Base-by-base conservation (phyloP, 2,888 invertebrate genomes). In the Eristalis pertinax region DNA sequence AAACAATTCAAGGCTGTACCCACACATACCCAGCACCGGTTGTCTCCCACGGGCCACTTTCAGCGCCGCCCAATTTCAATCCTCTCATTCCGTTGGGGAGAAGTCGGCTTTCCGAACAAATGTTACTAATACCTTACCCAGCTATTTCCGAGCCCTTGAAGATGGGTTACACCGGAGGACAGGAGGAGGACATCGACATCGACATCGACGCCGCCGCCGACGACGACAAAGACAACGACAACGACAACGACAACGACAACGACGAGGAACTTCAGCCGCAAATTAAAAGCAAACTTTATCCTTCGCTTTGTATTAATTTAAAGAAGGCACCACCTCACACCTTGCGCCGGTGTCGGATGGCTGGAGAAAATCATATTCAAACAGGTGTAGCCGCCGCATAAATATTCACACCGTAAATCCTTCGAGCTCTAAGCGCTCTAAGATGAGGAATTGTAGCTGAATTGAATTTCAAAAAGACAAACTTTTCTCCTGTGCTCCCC, bases 241-340 rank as follows among this genome's bases (percentile, higher is more conserved):
- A 63, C 64, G 60, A 62, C 50, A 24, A 69, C 69, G 70, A 70
- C 68, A 32, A 72, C 70, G 62, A 56, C 67, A 43, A 58, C 32
- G 80, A 32, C 56, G 74, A 79, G 68, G 72, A 87, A 87, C 84
- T 84, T 79, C 84, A 84, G 87, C 83, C 89, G 84, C 90, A 90
- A 90, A 90, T 90, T 90, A 90, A 90, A 89, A 90, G 89, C 87
- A 90, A 90, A 90, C 90, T 90, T 90, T 90, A 89, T 90, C 90
- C 86, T 89, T 90, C 90, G 89, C 89, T 90, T 89, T 89, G 89
- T 89, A 90, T 90, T 90, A 90, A 90, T 90, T 90, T 90, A 90
- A 89, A 89, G 90, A 89, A 90, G 84, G 68, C 64, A 26, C 58
- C 70, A 26, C 35, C 38, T 38, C 38, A 29, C 56, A 56, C 19